Base-by-base conservation (phyloP, 1,140 invertebrate species). In the Ladona fulva region DNA sequence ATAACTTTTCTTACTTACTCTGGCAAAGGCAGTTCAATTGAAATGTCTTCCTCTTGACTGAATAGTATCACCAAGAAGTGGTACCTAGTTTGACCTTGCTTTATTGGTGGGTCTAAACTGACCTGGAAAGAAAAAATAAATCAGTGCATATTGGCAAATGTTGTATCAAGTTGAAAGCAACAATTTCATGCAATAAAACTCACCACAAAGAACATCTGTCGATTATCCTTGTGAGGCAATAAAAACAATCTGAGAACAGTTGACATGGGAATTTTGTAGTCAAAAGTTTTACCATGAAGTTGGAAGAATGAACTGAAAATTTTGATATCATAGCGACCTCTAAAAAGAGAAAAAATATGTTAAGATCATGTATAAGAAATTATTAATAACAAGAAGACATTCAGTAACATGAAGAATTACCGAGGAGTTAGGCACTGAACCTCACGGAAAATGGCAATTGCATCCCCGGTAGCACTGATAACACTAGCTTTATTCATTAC, bases 271-370 rank as follows among this genome's bases (percentile, higher is more conserved):
- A 99, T 99, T 87, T 99, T 99, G 87, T 99, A 99, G 87, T 99
- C 98, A 85, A 99, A 99, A 0, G 98, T 99, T 90, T 99, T 99
- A 86, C 98, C 98, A 84, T 99, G 98, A 77, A 99, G 91, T 87
- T 99, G 97, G 83, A 99, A 94, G 85, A 99, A 99, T 1, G 95
- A 92, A 78, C 95, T 93, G 83, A 98, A 99, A 74, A 99, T 92
- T 88, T 99, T 99, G 85, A 99, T 97, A 84, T 99, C 98, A 84
- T 99, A 99, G 80, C 98, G 96, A 91, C 98, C 98, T 88, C 95
- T 96, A 86, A 59, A 87, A 82, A 80, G 81, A 83, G 79, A 82
- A 78, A 77, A 79, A 78, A 24, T 78, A 78, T n/a, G n/a, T n/a
- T n/a, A 78, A 78, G 29, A 76, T 66, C 74, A 25, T 77, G 1